These are phyloP conservation scores for Erythrocebus patas DNA, from an alignment of 2,113 vertebrate species.

Conservation along the genomic window DNA sequence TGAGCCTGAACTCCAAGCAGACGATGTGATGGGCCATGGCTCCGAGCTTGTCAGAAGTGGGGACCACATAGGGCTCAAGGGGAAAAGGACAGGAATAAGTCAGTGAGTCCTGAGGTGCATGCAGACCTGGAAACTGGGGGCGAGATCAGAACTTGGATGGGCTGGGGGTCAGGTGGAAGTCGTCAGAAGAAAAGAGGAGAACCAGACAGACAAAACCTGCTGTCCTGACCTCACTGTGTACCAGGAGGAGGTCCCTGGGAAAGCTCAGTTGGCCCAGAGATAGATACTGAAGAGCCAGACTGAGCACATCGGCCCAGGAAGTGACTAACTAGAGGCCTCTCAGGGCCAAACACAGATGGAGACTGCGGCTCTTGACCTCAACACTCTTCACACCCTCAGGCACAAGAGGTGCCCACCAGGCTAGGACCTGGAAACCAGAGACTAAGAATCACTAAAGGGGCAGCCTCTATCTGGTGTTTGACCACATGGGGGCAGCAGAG, in stretches of 20 bases:
- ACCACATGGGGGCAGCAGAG: conserved; percentile 57
- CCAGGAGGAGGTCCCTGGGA: neutral
- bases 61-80: neutral
- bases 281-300: neutral
- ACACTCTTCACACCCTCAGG: neutral
- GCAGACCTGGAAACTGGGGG: neutral
- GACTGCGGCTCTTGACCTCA: neutral
- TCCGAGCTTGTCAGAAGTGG: neutral
- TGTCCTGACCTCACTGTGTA: neutral
- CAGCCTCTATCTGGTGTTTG: neutral
- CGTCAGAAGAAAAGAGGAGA: neutral
- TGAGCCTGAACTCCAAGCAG: neutral
- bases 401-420: neutral
- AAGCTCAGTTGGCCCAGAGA: neutral
- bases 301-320: neutral
- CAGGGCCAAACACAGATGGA: neutral
- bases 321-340: neutral
- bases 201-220: neutral
- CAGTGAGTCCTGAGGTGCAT: neutral
- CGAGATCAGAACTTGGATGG: neutral
- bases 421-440: neutral
- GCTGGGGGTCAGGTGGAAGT: neutral
- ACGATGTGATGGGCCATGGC: neutral
- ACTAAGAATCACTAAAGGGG: no score
- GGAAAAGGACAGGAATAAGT: neutral